Evolutionary conservation across 1,140 invertebrate species (phyloP), one percentile per base, ranked within the genome.

Genomic region (Lutraria rhynchaena): DNA sequence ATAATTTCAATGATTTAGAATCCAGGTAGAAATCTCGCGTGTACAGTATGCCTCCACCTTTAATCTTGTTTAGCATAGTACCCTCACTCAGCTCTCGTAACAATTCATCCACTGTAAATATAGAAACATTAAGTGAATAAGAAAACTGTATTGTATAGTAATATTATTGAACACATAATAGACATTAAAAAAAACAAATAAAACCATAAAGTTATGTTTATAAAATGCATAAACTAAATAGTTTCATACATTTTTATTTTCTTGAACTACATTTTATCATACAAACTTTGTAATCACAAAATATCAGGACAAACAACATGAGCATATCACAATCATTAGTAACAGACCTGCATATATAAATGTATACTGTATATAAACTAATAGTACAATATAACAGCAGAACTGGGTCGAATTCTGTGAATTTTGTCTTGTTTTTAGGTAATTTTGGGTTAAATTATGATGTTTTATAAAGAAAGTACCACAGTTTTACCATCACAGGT

Each of bases 51-150:
- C 78, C 78, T 15, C 78, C 78, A 57, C 67, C 58, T 41, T 81
- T 81, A 24, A 81, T 74, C 58, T 81, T 81, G 44, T 73, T 37
- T 31, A 81, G 44, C 4, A 9, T 2, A 5, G 33, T 57, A n/a
- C 78, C 78, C 4, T 53, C 11, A 41, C 57, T 63, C 1, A 81
- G 46, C 44, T 81, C 78, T 22, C 31, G 67, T 13, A 81, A 29
- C 7, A 81, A 19, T 24, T 61, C 55, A 49, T 81, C 78, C 78
- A 81, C 78, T 81, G 78, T 65, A 81, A 73, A 27, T 27, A 57
- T 17, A 57, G 11, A 35, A 55, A 27, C 33, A 31, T 35, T 4
- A 35, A 37, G 1, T n/a, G n/a, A n/a, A n/a, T n/a, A n/a, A n/a
- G n/a, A n/a, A n/a, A n/a, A n/a, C n/a, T n/a, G n/a, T n/a, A n/a